Evolutionary conservation across 1,140 invertebrate species (phyloP).

Genomic region (Dreissena rostriformis): DNA sequence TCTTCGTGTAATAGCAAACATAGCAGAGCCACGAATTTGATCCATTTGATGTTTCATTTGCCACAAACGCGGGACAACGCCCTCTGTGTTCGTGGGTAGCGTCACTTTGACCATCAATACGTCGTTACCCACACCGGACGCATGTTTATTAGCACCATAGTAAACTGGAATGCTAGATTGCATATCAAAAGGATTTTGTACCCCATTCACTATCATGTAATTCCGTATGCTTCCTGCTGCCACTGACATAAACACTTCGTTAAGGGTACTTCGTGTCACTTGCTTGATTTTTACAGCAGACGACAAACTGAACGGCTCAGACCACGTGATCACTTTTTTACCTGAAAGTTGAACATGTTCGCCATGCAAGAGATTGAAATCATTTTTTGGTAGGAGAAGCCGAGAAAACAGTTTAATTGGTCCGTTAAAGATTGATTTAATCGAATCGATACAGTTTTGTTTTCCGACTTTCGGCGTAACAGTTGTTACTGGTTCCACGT

Average conservation of each 20-base stretch:
- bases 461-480: conserved; percentile 81
- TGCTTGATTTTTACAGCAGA: conserved; percentile 81
- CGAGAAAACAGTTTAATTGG: conserved; percentile 82
- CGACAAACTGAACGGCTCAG: conserved; percentile 80
- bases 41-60: conserved; percentile 82
- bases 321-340: conserved; percentile 81
- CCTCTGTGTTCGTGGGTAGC: conserved; percentile 83
- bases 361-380: conserved; percentile 77
- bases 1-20: conserved; percentile 83
- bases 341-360: conserved; percentile 70
- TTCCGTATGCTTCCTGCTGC: conserved; percentile 82
- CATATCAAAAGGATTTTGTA: conserved; percentile 82
- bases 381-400: conserved; percentile 79
- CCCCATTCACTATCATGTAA: conserved; percentile 70
- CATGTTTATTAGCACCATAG: conserved; percentile 54
- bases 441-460: conserved; percentile 57
- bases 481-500: conserved; percentile 80
- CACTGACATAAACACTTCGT: conserved; percentile 84
- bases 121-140: conserved; percentile 68
- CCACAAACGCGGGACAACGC: conserved; percentile 85
- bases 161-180: conserved; percentile 82
- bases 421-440: conserved; percentile 83
- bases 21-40: conserved; percentile 82
- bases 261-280: conserved; percentile 83
- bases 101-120: conserved; percentile 81